Evolutionary conservation across 2,113 vertebrate species (phyloP).

Genomic region (Pseudopipra pipra): DNA sequence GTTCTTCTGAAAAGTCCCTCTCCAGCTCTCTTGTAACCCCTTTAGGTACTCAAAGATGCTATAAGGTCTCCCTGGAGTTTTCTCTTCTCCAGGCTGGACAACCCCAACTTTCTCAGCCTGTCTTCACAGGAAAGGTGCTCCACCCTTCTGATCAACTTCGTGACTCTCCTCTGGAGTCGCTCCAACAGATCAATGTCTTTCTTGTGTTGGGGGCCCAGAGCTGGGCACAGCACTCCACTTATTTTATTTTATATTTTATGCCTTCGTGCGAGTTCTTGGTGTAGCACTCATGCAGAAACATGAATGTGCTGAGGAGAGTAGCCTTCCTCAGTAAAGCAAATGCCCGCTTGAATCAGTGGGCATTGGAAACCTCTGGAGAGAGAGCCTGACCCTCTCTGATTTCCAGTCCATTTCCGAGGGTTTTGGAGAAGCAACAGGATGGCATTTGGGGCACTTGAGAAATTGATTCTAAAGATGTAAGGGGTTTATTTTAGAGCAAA

Average conservation of each 20-base stretch:
- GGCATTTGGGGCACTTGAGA: not conserved
- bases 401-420: constrained; percentile 28
- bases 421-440: constrained; percentile 25
- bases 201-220: fast-evolving
- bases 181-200: not conserved
- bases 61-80: not conserved
- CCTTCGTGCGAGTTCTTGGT: not conserved
- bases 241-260: not conserved
- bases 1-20: not conserved
- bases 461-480: constrained; percentile 66
- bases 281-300: not conserved
- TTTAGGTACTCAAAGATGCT: not conserved
- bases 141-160: not conserved
- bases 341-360: not conserved
- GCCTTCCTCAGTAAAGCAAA: not conserved
- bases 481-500: constrained; percentile 53
- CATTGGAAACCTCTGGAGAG: not conserved
- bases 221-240: not conserved
- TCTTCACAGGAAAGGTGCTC: not conserved
- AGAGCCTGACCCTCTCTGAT: not conserved
- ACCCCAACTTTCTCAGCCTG: not conserved
- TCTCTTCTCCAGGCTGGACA: not conserved
- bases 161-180: not conserved
- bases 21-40: not conserved
- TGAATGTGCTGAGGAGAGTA: not conserved